These are phyloP conservation scores for Steatocranus sp. DNA, from an alignment of 2,797 vertebrate genomes.

Conservation along the genomic window DNA sequence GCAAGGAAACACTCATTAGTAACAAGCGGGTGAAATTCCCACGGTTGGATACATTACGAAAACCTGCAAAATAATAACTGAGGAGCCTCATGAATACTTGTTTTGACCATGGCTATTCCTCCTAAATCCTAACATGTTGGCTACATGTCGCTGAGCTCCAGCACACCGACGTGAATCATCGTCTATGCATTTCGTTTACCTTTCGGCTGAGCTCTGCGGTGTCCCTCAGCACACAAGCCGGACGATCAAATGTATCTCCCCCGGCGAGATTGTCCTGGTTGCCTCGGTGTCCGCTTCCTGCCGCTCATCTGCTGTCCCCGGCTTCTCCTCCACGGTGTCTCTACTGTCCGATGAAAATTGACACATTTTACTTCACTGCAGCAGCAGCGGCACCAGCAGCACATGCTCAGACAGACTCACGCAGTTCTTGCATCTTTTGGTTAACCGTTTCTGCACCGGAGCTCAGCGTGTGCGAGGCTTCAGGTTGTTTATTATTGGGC, in stretches of 20 bases:
- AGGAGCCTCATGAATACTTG: neutral
- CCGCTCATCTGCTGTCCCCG: neutral
- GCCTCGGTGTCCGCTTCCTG: neutral
- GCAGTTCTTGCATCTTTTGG: constrained; percentile 24
- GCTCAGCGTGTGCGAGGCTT: neutral
- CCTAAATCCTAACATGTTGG: neutral
- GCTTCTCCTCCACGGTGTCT: constrained; percentile 29
- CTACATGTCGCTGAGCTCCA: neutral
- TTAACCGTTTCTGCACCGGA: constrained; percentile 58
- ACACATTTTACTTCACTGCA: constrained; percentile 77
- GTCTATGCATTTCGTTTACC: constrained; percentile 31
- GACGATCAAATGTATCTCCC: neutral
- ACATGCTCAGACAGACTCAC: constrained; percentile 67
- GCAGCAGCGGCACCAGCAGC: constrained; percentile 58
- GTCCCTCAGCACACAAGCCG: constrained; percentile 22
- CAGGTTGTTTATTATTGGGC: neutral
- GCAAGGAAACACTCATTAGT: neutral
- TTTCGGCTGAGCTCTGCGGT: constrained; percentile 21
- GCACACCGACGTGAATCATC: constrained; percentile 18
- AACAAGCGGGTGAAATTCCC: neutral
- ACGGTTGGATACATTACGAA: neutral
- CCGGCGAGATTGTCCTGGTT: neutral
- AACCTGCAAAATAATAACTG: neutral
- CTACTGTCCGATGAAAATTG: constrained; percentile 61
- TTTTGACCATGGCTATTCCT: neutral